A percentile compares a stretch with the other conserved stretches of the same genome.
These are phyloP conservation scores for Lathamus discolor DNA, from an alignment of 2,113 vertebrate genomes.

Conservation along the genomic window DNA sequence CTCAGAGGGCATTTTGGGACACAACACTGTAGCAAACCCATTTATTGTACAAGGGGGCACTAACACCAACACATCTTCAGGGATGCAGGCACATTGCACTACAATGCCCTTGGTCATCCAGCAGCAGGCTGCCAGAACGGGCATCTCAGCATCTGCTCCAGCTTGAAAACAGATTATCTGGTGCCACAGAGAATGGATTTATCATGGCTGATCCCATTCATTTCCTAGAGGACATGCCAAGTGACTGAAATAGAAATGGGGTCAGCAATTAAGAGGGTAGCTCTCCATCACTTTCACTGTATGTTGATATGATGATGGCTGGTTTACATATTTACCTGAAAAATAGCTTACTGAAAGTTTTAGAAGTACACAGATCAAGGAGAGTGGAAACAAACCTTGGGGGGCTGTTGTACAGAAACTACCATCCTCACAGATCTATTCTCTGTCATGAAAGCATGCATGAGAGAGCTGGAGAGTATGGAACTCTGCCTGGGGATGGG, in stretches of 20 bases:
- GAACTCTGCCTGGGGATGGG: background rate
- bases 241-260: slow-evolving; percentile 53
- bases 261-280: slow-evolving; percentile 39
- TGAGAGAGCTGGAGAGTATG: background rate
- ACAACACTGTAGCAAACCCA: background rate
- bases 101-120: background rate
- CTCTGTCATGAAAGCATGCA: background rate
- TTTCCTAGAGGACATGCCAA: slow-evolving; percentile 38
- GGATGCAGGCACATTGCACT: background rate
- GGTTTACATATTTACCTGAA: slow-evolving; percentile 14
- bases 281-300: background rate
- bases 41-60: background rate
- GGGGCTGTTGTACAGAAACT: background rate
- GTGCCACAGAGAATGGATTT: slow-evolving; percentile 24
- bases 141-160: background rate
- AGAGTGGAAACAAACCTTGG: background rate
- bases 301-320: background rate
- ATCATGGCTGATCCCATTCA: background rate
- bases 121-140: background rate
- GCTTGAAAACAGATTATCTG: slow-evolving; percentile 46
- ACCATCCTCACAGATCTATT: background rate
- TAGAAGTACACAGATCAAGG: background rate
- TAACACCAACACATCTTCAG: background rate
- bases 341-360: slow-evolving; percentile 33
- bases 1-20: background rate